phyloP scores from a whole-genome alignment of 1,140 invertebrate species.

The Pseudomyrmex flavicornis region DNA sequence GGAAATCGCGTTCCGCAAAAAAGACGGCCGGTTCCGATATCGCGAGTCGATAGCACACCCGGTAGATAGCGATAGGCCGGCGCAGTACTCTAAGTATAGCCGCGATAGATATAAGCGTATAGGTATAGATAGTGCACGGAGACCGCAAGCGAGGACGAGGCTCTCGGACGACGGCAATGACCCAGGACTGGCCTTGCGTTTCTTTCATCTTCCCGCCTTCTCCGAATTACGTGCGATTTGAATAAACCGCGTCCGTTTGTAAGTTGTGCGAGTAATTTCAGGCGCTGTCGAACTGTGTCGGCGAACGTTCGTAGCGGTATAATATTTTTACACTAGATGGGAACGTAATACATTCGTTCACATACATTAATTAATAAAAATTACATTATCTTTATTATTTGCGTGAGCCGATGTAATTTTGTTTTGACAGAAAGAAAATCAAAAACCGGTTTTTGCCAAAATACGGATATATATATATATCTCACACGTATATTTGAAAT shows the following conservation, averaged over 20 bases:
- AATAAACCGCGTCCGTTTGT: slow-evolving; percentile 17
- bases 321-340: background rate
- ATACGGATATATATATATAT: too few relatives aligned
- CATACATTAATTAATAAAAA: background rate
- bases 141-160: slow-evolving; percentile 75
- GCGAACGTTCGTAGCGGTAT: slow-evolving; percentile 11
- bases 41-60: slow-evolving; percentile 62
- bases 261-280: slow-evolving; percentile 14
- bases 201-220: slow-evolving; percentile 79
- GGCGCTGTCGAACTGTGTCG: slow-evolving; percentile 14
- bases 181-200: slow-evolving; percentile 81
- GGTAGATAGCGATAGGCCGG: slow-evolving; percentile 72
- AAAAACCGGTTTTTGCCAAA: too few relatives aligned
- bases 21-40: slow-evolving; percentile 22
- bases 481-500: too few relatives aligned
- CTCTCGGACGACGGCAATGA: slow-evolving; percentile 81
- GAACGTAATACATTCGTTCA: too few relatives aligned
- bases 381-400: too few relatives aligned
- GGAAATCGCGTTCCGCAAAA: slow-evolving; percentile 24
- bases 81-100: slow-evolving; percentile 71
- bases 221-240: slow-evolving; percentile 71
- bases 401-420: too few relatives aligned
- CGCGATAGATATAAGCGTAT: slow-evolving; percentile 51
- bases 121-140: slow-evolving; percentile 19
- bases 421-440: too few relatives aligned